A percentile compares a stretch with the other conserved stretches of the same genome.
Evolutionary conservation across 2,113 vertebrate genomes (phyloP).

Genomic region (Sander vitreus): DNA sequence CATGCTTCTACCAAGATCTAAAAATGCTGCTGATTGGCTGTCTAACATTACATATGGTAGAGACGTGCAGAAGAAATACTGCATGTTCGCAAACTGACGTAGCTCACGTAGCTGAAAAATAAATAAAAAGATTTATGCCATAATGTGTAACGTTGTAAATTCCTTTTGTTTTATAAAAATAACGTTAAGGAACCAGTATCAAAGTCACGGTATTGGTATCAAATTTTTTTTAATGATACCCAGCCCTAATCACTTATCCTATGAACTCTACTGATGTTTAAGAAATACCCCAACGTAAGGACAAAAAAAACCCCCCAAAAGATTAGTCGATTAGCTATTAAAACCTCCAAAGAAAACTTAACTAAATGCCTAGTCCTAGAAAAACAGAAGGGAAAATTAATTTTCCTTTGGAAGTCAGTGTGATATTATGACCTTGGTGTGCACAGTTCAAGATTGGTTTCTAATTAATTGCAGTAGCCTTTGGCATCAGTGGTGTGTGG

Average conservation of each 20-base stretch:
- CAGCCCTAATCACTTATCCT: conserved; percentile 8
- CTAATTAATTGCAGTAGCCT: conserved; percentile 19
- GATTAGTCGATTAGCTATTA: conserved; percentile 46
- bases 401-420: conserved; percentile 68
- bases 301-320: conserved; percentile 51
- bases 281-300: conserved; percentile 12
- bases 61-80: no score
- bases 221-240: no score
- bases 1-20: no score
- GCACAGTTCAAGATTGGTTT: conserved; percentile 24
- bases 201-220: no score
- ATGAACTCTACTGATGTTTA: background rate
- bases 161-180: no score
- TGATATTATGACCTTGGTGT: conserved; percentile 40
- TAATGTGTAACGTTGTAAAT: no score
- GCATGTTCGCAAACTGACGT: no score
- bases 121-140: no score
- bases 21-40: no score
- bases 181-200: no score
- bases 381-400: conserved; percentile 40
- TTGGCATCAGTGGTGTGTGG: conserved; percentile 33
- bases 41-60: no score
- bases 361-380: conserved; percentile 56
- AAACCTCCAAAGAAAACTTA: conserved; percentile 36
- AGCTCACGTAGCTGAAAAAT: no score